Percentiles rank a stretch among this genome's conserved stretches.
phyloP scores from a whole-genome alignment of 2,113 vertebrate species.

The Pseudopipra pipra region DNA sequence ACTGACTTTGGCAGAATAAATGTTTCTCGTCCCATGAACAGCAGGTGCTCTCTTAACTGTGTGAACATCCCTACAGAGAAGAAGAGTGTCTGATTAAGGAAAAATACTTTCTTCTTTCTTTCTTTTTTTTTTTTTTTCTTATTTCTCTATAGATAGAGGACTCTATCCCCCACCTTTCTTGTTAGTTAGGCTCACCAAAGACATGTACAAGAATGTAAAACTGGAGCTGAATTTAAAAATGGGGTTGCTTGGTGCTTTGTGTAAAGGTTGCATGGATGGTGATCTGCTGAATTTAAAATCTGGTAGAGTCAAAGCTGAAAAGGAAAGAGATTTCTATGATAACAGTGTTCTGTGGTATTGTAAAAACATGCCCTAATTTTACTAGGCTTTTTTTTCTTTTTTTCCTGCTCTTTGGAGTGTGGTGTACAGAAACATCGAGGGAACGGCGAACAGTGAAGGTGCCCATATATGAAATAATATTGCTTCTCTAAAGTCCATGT shows the following conservation, averaged over 20 bases:
- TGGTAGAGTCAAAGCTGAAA: neutral
- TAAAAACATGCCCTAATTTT: neutral
- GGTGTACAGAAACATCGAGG: rapidly evolving
- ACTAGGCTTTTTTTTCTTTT: neutral
- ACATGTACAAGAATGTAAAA: neutral
- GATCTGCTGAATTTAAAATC: neutral
- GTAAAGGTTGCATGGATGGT: neutral
- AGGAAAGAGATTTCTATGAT: neutral
- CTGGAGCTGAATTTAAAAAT: neutral
- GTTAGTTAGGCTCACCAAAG: neutral
- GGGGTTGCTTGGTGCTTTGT: neutral
- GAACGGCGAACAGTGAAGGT: neutral
- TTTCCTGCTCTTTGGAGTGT: neutral
- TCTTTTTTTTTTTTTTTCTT: rapidly evolving
- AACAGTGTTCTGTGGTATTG: neutral
- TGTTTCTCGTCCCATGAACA: conserved; percentile 42
- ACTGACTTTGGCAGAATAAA: conserved; percentile 10
- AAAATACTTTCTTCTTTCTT: neutral
- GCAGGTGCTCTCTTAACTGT: conserved; percentile 46
- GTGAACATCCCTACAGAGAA: conserved; percentile 70
- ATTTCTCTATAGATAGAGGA: neutral
- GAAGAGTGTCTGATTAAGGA: conserved; percentile 65
- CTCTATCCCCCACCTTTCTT: neutral
- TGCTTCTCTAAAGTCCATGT: neutral
- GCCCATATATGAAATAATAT: neutral